Percentiles rank a stretch among this genome's conserved stretches.
These are phyloP conservation scores for Potamilus streckersoni DNA, from an alignment of 1,140 invertebrate genomes.

Conservation along the genomic window DNA sequence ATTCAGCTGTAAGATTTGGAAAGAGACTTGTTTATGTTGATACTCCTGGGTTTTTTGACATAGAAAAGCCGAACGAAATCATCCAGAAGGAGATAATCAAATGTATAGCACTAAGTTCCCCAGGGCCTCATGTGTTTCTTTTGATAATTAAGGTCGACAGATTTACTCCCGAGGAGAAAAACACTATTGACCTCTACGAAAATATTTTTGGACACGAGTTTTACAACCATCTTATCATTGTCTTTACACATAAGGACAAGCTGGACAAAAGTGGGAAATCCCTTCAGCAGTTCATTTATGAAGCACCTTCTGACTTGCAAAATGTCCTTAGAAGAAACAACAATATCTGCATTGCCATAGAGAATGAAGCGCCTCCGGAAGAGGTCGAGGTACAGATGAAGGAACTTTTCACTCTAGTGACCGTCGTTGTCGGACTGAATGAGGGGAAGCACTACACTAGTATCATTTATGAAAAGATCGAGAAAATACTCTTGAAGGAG, in stretches of 20 bases:
- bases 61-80: background rate
- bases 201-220: slow-evolving; percentile 6
- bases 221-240: slow-evolving; percentile 4
- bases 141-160: background rate
- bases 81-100: slow-evolving; percentile 9
- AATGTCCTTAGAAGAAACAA: background rate
- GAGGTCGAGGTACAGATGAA: background rate
- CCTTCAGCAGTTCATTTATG: background rate
- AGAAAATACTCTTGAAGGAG: too few relatives aligned
- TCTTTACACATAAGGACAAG: slow-evolving; percentile 11
- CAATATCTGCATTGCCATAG: background rate
- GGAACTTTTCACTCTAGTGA: background rate
- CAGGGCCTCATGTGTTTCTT: slow-evolving; percentile 14
- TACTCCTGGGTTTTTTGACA: slow-evolving; percentile 21
- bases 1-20: background rate
- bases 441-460: background rate
- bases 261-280: background rate
- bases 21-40: background rate
- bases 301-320: background rate
- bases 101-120: background rate
- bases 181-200: background rate
- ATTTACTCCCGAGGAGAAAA: too few relatives aligned
- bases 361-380: background rate
- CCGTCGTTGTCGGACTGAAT: background rate
- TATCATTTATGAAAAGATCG: too few relatives aligned